Conservation (phyloP, 2,797 vertebrate species). For the Glossophaga mutica region DNA sequence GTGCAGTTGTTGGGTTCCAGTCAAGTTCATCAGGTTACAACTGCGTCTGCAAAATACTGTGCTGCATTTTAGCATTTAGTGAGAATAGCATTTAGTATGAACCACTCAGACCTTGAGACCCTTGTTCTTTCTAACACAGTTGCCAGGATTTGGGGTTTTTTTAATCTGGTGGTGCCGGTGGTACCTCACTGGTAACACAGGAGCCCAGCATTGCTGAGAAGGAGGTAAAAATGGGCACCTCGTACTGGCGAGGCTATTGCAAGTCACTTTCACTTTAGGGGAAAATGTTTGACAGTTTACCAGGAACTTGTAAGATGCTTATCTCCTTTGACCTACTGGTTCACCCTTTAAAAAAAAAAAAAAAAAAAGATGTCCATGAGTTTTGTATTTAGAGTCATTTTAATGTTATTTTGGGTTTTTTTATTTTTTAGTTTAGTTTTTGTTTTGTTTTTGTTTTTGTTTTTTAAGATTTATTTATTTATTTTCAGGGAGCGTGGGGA, state of each 20-base stretch:
- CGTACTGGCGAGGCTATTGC: too few species aligned
- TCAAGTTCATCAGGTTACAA: background rate
- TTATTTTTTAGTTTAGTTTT: too few species aligned
- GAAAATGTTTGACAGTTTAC: too few species aligned
- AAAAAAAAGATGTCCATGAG: background rate
- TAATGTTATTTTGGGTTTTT: background rate
- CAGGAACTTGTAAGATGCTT: background rate
- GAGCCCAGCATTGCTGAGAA: too few species aligned
- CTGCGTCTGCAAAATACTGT: background rate
- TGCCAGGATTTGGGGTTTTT: background rate
- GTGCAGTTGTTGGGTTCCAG: background rate
- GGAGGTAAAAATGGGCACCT: too few species aligned
- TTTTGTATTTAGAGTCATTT: background rate
- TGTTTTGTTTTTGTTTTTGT: too few species aligned
- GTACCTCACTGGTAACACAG: background rate
- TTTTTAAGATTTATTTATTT: too few species aligned
- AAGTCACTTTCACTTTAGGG: background rate
- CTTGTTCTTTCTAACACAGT: background rate
- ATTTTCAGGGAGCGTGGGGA: too few species aligned
- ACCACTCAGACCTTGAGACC: background rate
- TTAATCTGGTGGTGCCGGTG: background rate
- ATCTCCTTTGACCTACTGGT: background rate
- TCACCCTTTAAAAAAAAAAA: background rate
- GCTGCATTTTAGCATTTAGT: background rate
- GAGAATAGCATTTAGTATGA: background rate